Percentiles rank a stretch among this genome's conserved stretches.
These are phyloP conservation scores for Lottia scabra DNA, from an alignment of 2,888 invertebrate genomes.

Conservation along the genomic window DNA sequence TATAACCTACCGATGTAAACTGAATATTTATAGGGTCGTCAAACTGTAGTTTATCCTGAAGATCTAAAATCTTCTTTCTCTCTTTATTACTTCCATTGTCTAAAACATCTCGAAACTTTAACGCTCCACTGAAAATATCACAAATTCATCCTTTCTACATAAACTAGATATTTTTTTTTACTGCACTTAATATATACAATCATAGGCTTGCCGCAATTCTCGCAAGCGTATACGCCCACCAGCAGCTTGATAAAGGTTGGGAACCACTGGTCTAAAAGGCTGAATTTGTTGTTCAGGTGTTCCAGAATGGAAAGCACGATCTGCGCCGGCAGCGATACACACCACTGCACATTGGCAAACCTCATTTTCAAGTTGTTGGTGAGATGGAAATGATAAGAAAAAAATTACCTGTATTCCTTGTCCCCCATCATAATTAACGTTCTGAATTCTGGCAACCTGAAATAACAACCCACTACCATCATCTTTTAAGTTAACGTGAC, in stretches of 20 bases:
- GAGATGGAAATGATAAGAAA: not conserved
- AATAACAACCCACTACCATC: slow-evolving; percentile 11
- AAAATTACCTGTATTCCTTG: slow-evolving; percentile 73
- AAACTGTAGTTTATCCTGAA: slow-evolving; percentile 75
- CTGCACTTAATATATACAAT: no score
- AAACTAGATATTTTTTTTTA: no score
- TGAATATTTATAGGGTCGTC: slow-evolving; percentile 82
- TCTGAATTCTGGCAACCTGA: slow-evolving; percentile 70
- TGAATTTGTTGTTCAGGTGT: no score
- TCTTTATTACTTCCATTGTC: slow-evolving; percentile 69
- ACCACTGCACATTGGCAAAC: no score
- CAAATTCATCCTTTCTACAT: not conserved
- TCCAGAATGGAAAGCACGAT: no score
- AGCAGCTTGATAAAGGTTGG: no score
- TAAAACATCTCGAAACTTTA: slow-evolving; percentile 70
- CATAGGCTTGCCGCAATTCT: no score
- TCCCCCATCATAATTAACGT: slow-evolving; percentile 74
- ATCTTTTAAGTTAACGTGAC: no score
- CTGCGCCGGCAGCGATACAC: no score
- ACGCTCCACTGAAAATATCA: slow-evolving; percentile 65
- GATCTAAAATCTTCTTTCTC: slow-evolving; percentile 61
- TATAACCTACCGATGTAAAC: slow-evolving; percentile 81
- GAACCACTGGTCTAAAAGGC: no score
- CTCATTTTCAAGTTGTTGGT: no score
- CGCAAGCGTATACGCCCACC: no score